Conservation (phyloP, 2,797 vertebrate species). For the Neosilurus hyrtlii region DNA sequence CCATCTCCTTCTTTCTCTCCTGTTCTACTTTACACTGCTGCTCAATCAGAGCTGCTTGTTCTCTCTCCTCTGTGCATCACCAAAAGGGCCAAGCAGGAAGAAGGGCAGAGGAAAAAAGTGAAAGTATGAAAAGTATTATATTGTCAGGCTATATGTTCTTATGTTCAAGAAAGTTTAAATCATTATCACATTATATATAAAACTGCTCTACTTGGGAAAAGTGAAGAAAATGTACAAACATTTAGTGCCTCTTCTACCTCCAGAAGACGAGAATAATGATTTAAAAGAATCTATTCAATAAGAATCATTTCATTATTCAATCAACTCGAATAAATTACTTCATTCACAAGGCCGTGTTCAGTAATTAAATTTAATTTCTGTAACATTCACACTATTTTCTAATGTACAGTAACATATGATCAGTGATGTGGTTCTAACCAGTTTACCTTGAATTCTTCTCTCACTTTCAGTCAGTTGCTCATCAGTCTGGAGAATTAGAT, state of each 20-base stretch:
- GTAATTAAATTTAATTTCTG: not conserved
- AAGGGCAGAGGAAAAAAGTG: not conserved
- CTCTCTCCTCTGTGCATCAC: conserved; percentile 44
- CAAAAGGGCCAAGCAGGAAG: not conserved
- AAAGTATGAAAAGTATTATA: not conserved
- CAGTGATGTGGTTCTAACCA: not conserved
- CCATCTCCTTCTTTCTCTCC: conserved; percentile 42
- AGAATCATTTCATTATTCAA: not conserved
- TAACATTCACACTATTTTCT: not conserved
- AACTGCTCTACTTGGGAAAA: no score
- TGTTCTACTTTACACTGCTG: conserved; percentile 50
- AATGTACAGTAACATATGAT: no score
- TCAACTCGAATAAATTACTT: not conserved
- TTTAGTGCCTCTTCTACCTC: no score
- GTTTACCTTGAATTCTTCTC: conserved; percentile 40
- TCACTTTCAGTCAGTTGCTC: conserved; percentile 52
- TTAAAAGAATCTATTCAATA: not conserved
- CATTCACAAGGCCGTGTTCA: not conserved
- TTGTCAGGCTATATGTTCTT: no score
- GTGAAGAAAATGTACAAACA: no score
- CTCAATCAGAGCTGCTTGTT: conserved; percentile 36
- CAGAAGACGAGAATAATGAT: no score
- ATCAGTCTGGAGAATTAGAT: conserved; percentile 53
- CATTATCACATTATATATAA: not conserved
- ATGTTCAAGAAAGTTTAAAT: not conserved